phyloP scores from a whole-genome alignment of 1,140 invertebrate genomes.

The Pseudoatta argentina region DNA sequence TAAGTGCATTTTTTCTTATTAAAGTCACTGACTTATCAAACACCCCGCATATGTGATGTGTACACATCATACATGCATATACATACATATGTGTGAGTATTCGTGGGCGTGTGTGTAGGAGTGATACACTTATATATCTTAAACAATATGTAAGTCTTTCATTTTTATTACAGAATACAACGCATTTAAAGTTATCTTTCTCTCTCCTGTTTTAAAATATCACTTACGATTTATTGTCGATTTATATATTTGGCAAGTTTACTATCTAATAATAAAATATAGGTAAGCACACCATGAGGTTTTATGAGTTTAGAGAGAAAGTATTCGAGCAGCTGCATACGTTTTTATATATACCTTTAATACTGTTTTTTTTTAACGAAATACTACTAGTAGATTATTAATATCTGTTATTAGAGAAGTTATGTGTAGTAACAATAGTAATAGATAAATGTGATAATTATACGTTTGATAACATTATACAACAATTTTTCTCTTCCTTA shows the following conservation, averaged over 20 bases:
- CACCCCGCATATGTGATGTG: too few species aligned
- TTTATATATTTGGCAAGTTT: constrained; percentile 56
- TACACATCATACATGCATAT: too few species aligned
- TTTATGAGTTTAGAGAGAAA: constrained; percentile 42
- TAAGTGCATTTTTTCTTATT: too few species aligned
- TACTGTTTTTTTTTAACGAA: neutral
- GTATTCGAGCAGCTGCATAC: constrained; percentile 25
- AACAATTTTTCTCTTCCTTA: neutral
- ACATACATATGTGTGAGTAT: too few species aligned
- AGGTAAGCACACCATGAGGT: constrained; percentile 55
- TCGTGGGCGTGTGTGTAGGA: neutral
- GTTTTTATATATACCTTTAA: constrained; percentile 18
- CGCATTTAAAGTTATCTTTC: constrained; percentile 43
- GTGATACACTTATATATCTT: constrained; percentile 53
- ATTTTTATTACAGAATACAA: constrained; percentile 56
- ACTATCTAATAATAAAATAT: constrained; percentile 61
- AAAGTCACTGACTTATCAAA: too few species aligned
- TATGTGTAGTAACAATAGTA: neutral
- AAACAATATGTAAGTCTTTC: constrained; percentile 51
- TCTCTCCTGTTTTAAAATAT: constrained; percentile 46
- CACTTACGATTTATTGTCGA: constrained; percentile 54
- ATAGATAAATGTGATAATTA: constrained; percentile 2
- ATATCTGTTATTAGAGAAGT: neutral
- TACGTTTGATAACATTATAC: constrained; percentile 8
- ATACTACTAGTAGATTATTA: neutral